phyloP scores from a whole-genome alignment of 2,888 invertebrate species.

The Watsonalla cultraria region DNA sequence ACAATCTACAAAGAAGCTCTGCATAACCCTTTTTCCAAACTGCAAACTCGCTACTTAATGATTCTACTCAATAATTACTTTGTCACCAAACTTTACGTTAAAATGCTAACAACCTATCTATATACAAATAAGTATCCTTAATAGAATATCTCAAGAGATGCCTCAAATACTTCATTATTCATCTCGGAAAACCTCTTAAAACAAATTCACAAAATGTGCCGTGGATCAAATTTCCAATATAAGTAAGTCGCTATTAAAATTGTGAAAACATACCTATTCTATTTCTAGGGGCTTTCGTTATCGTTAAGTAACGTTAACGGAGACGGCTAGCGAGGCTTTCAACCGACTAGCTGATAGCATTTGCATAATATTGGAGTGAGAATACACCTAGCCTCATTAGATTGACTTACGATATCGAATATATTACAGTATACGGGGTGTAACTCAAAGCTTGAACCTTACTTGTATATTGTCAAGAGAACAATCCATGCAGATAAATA shows the following conservation, averaged over 20 bases:
- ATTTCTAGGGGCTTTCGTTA: conserved; percentile 35
- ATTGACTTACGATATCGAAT: conserved; percentile 56
- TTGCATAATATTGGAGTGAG: conserved; percentile 67
- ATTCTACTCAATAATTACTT: no score
- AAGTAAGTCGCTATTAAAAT: background rate
- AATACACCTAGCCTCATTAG: conserved; percentile 66
- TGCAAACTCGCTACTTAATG: no score
- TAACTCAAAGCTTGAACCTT: conserved; percentile 5
- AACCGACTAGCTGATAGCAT: conserved; percentile 55
- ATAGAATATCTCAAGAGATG: background rate
- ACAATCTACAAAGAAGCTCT: no score
- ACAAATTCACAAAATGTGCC: background rate
- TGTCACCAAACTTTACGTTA: no score
- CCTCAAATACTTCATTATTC: background rate
- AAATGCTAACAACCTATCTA: no score
- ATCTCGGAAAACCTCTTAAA: background rate
- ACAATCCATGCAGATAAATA: no score
- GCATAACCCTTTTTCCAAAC: no score
- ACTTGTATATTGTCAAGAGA: background rate
- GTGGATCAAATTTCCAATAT: conserved; percentile 1
- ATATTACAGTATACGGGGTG: conserved; percentile 15
- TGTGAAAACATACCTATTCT: conserved; percentile 14
- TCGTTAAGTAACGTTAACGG: conserved; percentile 38
- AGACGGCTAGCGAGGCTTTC: conserved; percentile 45
- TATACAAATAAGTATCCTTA: background rate